Evolutionary conservation across 2,797 vertebrate genomes (phyloP), one percentile per base, ranked within the genome.

Genomic region (Chanos chanos): DNA sequence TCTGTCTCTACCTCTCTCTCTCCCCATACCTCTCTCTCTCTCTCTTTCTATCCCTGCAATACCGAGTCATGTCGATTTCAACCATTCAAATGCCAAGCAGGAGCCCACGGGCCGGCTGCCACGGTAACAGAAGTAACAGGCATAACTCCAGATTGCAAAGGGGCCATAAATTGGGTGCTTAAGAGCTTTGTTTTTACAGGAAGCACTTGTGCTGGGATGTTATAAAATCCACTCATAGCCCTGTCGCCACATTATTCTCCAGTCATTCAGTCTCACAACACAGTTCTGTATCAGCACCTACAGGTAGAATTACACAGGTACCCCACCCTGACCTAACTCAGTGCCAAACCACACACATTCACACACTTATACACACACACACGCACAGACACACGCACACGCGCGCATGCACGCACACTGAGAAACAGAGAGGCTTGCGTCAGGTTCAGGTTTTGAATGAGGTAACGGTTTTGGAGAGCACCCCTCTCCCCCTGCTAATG

Each of bases 111-210:
- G 66, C 45, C 41, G 37, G 53, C 45, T 55, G 37, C 44, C 53
- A 34, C 33, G 22, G 52, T 53, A 73, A 68, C 47, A 44, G 61
- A 36, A 60, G 49, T 45, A 70, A 64, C 65, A 44, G 63, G 62
- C 52, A 62, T 47, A 43, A 34, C 50, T 70, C 64, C 64, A 70
- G 45, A 61, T 44, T 53, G 44, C 53, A 61, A 68, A 45, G 27
- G 43, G 43, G 59, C 39, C 49, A 70, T 70, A 54, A 61, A 72
- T 68, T 61, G 64, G 48, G 22, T 67, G 47, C 64, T 71, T 68
- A 63, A 66, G 50, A 73, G 82, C 69, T 78, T 77, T 84, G 73
- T 84, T 87, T 87, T 78, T 74, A 81, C 70, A 81, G 80, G 76
- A 77, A 81, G 61, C 24, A 49, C 76, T 74, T 74, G 71, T 69